phyloP scores from a whole-genome alignment of 2,888 invertebrate genomes.

The Mystacides longicornis region DNA sequence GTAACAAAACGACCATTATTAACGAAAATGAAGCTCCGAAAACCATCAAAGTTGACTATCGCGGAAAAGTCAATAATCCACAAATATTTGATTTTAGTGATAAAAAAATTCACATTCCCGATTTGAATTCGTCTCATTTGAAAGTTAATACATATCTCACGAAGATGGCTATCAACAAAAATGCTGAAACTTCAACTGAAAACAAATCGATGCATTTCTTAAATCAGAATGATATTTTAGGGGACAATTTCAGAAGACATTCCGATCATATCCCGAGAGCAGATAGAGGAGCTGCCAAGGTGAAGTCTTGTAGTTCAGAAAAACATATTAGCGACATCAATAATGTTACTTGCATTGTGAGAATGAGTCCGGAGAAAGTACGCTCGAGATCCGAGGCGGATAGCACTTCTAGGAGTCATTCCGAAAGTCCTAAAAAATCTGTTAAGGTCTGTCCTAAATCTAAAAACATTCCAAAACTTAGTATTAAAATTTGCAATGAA shows the following conservation, averaged over 20 bases:
- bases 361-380: constrained; percentile 10
- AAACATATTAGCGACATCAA: constrained; percentile 23
- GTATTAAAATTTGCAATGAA: constrained; percentile 38
- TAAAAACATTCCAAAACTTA: constrained; percentile 29
- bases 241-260: constrained; percentile 24
- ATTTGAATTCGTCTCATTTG: constrained; percentile 34
- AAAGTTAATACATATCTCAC: constrained; percentile 38
- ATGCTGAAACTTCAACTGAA: constrained; percentile 36
- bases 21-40: constrained; percentile 20
- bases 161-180: constrained; percentile 38
- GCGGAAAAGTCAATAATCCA: constrained; percentile 24
- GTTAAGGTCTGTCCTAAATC: constrained; percentile 6
- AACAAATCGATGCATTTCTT: constrained; percentile 19
- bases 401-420: not conserved
- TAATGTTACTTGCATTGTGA: constrained; percentile 4
- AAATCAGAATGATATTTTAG: constrained; percentile 23
- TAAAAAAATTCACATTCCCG: constrained; percentile 23
- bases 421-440: constrained; percentile 21
- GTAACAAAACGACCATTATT: constrained; percentile 7
- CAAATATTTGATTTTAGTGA: constrained; percentile 23
- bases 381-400: not conserved
- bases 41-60: constrained; percentile 21
- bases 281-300: constrained; percentile 16
- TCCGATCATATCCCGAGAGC: constrained; percentile 24
- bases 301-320: constrained; percentile 25